Evolutionary conservation across 1,140 invertebrate genomes (phyloP).

Genomic region (Mycetomoellerius zeteki): DNA sequence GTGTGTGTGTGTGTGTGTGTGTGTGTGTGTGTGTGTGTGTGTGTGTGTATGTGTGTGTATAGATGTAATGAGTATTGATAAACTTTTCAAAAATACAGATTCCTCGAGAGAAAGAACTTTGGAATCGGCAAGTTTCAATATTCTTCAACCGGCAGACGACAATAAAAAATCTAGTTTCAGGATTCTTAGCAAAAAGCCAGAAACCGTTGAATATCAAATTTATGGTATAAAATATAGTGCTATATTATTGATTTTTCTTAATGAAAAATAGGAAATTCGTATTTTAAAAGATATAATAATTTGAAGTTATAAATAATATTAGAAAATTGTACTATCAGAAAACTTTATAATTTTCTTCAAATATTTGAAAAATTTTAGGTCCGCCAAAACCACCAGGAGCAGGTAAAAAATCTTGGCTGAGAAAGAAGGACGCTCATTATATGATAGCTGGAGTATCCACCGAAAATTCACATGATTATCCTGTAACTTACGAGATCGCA

Average conservation of each 20-base stretch:
- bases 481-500: slow-evolving; percentile 73
- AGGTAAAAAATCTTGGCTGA: slow-evolving; percentile 68
- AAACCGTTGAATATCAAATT: slow-evolving; percentile 67
- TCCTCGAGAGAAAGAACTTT: background rate
- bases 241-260: background rate
- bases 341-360: slow-evolving; percentile 11
- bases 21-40: too few relatives aligned
- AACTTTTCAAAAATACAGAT: background rate
- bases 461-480: slow-evolving; percentile 51
- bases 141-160: background rate
- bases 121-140: background rate
- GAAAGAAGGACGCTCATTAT: slow-evolving; percentile 70
- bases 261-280: slow-evolving; percentile 5
- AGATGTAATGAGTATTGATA: background rate
- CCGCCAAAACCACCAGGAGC: slow-evolving; percentile 44
- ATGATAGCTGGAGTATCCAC: slow-evolving; percentile 61
- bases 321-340: background rate
- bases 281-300: slow-evolving; percentile 3
- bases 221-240: slow-evolving; percentile 54
- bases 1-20: too few relatives aligned
- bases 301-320: background rate
- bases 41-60: too few relatives aligned
- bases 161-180: slow-evolving; percentile 63
- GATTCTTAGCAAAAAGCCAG: slow-evolving; percentile 50
- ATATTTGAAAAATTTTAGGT: slow-evolving; percentile 42